Base-by-base conservation (phyloP, 2,888 invertebrate genomes). In the Candidula unifasciata region DNA sequence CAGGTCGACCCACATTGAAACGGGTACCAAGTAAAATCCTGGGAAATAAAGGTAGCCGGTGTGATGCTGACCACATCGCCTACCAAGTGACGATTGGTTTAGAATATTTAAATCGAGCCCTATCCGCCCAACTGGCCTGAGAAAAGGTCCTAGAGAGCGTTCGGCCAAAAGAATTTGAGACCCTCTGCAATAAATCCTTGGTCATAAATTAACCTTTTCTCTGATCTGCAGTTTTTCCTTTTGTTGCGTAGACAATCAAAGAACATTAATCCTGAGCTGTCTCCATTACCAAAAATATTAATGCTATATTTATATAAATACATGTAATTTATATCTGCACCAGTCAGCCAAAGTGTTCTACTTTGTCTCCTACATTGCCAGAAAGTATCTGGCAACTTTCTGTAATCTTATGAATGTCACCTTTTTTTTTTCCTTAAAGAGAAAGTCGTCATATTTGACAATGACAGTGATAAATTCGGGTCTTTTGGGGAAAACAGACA, bases 241-340 rank as follows among this genome's bases (percentile, higher is more conserved):
- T 33, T 68, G 68, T 68, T 33, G 68, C 21, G 13, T 33, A 30
- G 13, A 68, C 33, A 33, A 33, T 16, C 68, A 68, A 68, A 68
- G 68, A 16, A 21, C 35, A 68, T 68, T 68, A 33, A 68, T 68
- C 66, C n/a, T 33, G n/a, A 68, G 21, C 13, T 35, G 33, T 35
- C 68, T 3, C 33, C 35, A 68, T 13, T 33, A 33, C 13, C 68
- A 35, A 68, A 33, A 68, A 68, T 68, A 33, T 68, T 16, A 68
- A 68, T 33, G 68, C 33, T 68, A 68, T 10, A 68, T 68, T 68
- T 68, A 35, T 68, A 68, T 68, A 33, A n/a, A n/a, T n/a, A n/a
- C n/a, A n/a, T n/a, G n/a, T 68, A 35, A 68, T 68, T 68, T 68
- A 68, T 68, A 68, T 68, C 68, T 35, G 13, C 35, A 21, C 68